Base-by-base conservation (phyloP, 2,888 invertebrate genomes). In the Charanyca ferruginea region DNA sequence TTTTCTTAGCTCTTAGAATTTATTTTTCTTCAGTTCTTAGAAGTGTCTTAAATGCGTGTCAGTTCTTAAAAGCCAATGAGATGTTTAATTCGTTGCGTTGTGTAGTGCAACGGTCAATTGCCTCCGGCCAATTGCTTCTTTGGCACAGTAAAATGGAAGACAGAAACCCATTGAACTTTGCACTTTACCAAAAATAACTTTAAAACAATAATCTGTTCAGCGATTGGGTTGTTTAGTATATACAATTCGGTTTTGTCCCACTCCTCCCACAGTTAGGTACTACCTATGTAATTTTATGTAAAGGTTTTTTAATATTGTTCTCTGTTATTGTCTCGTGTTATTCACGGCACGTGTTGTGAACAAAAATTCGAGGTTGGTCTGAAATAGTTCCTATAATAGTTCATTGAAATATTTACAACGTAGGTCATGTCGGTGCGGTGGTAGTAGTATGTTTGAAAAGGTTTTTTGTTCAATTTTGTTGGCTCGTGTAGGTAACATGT, bases 61-160 rank as follows among this genome's bases (percentile, higher is more conserved):
- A 32, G 55, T 20, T 69, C 4, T 49, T 62, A 58, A 66, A 58
- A 64, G 53, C 45, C 35, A 41, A 38, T 64, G 52, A 66, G 62
- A 47, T 58, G 6, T 67, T 67, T 44, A 53, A 53, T 23, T 28
- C 48, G 42, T 68, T 23, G 58, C 55, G 57, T 28, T 44, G 54
- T 48, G 51, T 28, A 63, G 74, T 65, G 54, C 68, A 65, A 52
- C 72, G 81, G 81, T 85, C 81, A 85, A 84, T 85, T 86, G 84
- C 83, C 82, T 80, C 75, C 73, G 63, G 67, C 42, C 44, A 22
- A 52, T n/a, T 44, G 45, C 59, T 45, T 44, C 48, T 54, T 66
- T 65, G 71, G 48, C 54, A 58, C 60, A 47, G 55, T 23, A 22
- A 35, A 28, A 35, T n/a, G 51, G 47, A 61, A 73, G 76, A 78